A percentile compares a stretch with the other conserved stretches of the same genome.
Evolutionary conservation across 2,797 vertebrate genomes (phyloP).

Genomic region (Sebastes taczanowskii): DNA sequence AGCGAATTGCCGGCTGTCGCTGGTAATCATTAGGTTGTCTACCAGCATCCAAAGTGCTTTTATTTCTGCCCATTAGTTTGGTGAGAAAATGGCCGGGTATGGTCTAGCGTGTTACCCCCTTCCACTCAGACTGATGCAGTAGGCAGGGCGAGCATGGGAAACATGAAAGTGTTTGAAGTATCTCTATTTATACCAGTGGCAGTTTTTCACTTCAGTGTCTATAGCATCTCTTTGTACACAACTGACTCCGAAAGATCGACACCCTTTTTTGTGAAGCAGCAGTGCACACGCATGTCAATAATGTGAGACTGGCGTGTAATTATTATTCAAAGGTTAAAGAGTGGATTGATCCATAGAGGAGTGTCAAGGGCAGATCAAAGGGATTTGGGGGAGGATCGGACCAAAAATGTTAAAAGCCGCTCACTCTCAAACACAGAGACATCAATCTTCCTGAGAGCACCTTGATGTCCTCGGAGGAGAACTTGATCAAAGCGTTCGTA

Average conservation of each 20-base stretch:
- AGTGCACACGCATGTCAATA: constrained; percentile 65
- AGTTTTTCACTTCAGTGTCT: constrained; percentile 41
- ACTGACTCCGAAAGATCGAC: constrained; percentile 46
- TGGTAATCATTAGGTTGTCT: constrained; percentile 84
- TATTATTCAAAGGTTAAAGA: constrained; percentile 81
- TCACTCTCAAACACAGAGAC: constrained; percentile 70
- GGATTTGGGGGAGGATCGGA: constrained; percentile 76
- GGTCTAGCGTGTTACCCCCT: constrained; percentile 45
- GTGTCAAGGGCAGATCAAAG: constrained; percentile 82
- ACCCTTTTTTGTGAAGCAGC: constrained; percentile 53
- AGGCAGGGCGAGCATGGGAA: constrained; percentile 55
- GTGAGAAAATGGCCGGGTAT: constrained; percentile 73
- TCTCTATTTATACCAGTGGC: constrained; percentile 65
- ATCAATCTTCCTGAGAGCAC: constrained; percentile 75
- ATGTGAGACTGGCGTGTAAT: constrained; percentile 62
- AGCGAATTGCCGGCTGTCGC: constrained; percentile 82
- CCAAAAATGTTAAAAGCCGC: constrained; percentile 78
- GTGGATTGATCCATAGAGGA: constrained; percentile 72
- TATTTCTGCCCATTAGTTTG: constrained; percentile 83
- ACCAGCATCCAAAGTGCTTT: constrained; percentile 79
- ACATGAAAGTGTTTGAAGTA: constrained; percentile 64
- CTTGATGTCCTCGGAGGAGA: constrained; percentile 80
- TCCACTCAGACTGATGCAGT: constrained; percentile 57
- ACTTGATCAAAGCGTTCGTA: constrained; percentile 79
- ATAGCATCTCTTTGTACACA: constrained; percentile 49